Evolutionary conservation across 2,113 vertebrate species (phyloP).

Genomic region (Odontesthes bonariensis): DNA sequence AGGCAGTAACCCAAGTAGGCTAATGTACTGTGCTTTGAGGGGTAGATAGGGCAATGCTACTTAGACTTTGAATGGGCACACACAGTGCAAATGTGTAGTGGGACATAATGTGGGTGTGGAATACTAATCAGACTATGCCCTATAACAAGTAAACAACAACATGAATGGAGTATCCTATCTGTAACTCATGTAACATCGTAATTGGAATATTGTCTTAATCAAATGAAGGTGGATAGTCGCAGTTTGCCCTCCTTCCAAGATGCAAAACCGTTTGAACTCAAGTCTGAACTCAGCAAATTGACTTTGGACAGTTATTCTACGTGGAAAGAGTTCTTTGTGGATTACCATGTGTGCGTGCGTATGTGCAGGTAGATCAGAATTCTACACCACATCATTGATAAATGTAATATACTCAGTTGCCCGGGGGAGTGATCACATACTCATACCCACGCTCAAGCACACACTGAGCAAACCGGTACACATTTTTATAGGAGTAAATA

Average conservation of each 20-base stretch:
- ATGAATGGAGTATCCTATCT: no score
- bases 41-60: not conserved
- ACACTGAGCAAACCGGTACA: slow-evolving; percentile 18
- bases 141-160: not conserved
- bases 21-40: not conserved
- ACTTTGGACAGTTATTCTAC: slow-evolving; percentile 19
- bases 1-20: no score
- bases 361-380: not conserved
- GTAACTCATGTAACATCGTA: no score
- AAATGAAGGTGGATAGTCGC: not conserved
- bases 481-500: slow-evolving; percentile 37
- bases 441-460: slow-evolving; percentile 24
- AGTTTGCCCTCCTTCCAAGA: not conserved
- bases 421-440: slow-evolving; percentile 15
- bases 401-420: slow-evolving; percentile 29
- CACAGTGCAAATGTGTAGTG: not conserved
- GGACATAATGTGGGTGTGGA: not conserved
- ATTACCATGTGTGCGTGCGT: not conserved
- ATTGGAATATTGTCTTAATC: no score
- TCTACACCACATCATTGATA: slow-evolving; percentile 42
- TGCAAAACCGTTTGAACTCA: slow-evolving; percentile 8
- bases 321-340: slow-evolving; percentile 1
- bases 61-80: not conserved
- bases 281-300: slow-evolving; percentile 15
- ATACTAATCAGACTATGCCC: not conserved